Conservation (phyloP, 2,888 invertebrate genomes). For the Beris chalybata region DNA sequence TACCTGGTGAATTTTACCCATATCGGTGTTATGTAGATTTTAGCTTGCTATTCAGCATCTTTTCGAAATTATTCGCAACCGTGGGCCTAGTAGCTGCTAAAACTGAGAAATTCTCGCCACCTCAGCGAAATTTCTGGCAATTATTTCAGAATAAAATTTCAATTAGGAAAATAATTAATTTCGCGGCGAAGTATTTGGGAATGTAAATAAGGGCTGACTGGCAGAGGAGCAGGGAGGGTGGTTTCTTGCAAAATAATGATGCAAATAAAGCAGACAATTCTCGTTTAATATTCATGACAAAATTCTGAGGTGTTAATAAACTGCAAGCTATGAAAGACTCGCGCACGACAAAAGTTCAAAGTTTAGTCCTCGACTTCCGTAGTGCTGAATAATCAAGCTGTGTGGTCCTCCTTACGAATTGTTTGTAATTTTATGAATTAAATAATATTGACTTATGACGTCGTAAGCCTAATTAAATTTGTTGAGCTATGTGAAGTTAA, state of each 20-base stretch:
- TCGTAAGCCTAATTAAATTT: too few relatives aligned
- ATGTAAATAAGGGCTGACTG: slow-evolving; percentile 7
- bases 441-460: too few relatives aligned
- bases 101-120: neutral
- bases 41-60: too few relatives aligned
- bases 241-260: neutral
- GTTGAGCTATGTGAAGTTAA: too few relatives aligned
- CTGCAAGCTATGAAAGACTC: slow-evolving; percentile 11
- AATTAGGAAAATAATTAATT: slow-evolving; percentile 24
- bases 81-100: too few relatives aligned
- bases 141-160: slow-evolving; percentile 29
- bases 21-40: too few relatives aligned
- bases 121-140: slow-evolving; percentile 1
- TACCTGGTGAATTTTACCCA: too few relatives aligned
- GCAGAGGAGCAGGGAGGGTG: neutral
- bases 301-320: slow-evolving; percentile 29
- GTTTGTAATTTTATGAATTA: too few relatives aligned
- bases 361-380: neutral
- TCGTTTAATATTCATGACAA: slow-evolving; percentile 29
- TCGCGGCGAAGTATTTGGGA: neutral
- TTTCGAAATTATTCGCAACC: too few relatives aligned
- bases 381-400: too few relatives aligned
- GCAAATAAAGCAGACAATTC: slow-evolving; percentile 22
- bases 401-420: too few relatives aligned
- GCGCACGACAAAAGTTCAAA: slow-evolving; percentile 16